Evolutionary conservation across 2,797 vertebrate genomes (phyloP), one percentile per base, ranked within the genome.

Genomic region (Sandelia bainsii): DNA sequence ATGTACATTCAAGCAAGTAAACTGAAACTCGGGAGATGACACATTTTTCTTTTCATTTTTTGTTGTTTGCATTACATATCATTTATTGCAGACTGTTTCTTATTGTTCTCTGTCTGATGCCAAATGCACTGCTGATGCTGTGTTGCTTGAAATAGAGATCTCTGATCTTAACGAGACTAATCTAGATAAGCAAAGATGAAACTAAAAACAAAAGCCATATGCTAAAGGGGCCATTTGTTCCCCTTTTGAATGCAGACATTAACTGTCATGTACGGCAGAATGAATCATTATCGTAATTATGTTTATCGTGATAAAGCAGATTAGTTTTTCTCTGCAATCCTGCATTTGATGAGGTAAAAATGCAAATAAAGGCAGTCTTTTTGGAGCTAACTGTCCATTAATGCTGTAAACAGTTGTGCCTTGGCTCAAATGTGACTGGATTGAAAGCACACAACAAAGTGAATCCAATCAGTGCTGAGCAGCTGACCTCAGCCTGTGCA

Each of bases 281-380:
- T 68, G 71, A 87, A 84, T 86, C 84, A 79, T 83, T 81, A 64
- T 77, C 62, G 70, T 58, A 75, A 84, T 90, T 79, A 89, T 78
- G 80, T 73, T 80, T 72, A 69, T 79, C 17, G 11, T 69, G 62
- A 79, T 77, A 12, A 81, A 56, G 69, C 76, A 72, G 78, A 87
- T 85, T 56, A 14, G 48, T 81, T 71, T 54, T 59, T 49, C 52
- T 75, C 49, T 63, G 22, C 80, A 81, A 79, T 58, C 64, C 45
- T 27, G 51, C 12, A 0, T 32, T 69, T 2, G 32, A 22, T 10
- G 51, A 75, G 59, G 65, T 48, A 37, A 50, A 81, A 49, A 85
- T 64, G 52, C 57, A 82, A 85, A 78, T 57, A 19, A 69, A 27
- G n/a, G 66, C 54, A 0, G 17, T 49, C 9, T 22, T 40, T 27